These are phyloP conservation scores for Vidua chalybeata DNA, from an alignment of 2,113 vertebrate species.

Conservation along the genomic window DNA sequence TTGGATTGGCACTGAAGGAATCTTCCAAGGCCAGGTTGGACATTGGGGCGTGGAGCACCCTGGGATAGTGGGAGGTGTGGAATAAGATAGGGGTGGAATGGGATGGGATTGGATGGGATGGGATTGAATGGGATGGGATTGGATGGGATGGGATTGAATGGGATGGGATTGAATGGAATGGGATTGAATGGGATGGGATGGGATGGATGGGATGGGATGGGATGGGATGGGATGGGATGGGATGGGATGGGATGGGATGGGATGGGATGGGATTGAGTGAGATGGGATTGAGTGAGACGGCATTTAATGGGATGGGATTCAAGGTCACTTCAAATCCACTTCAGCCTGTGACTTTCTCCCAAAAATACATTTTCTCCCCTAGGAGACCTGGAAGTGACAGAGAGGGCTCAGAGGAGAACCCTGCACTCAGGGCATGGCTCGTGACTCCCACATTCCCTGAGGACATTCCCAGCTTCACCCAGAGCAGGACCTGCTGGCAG, in stretches of 20 bases:
- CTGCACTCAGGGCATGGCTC: fast-evolving
- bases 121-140: background rate
- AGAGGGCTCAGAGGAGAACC: background rate
- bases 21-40: background rate
- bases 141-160: background rate
- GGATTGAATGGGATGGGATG: background rate
- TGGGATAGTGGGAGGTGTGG: background rate
- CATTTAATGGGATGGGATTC: background rate
- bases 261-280: background rate
- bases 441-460: fast-evolving
- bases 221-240: background rate
- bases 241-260: too few species aligned
- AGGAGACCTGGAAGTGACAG: background rate
- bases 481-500: fast-evolving
- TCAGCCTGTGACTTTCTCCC: background rate
- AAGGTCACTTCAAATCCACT: background rate
- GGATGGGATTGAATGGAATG: background rate
- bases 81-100: background rate
- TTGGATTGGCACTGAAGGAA: background rate
- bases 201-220: background rate
- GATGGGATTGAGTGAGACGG: background rate
- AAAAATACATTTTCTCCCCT: background rate
- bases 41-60: background rate
- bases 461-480: background rate
- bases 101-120: background rate